A percentile compares a stretch with the other conserved stretches of the same genome.
phyloP scores from a whole-genome alignment of 1,140 invertebrate species.

The Trichonephila clavipes region DNA sequence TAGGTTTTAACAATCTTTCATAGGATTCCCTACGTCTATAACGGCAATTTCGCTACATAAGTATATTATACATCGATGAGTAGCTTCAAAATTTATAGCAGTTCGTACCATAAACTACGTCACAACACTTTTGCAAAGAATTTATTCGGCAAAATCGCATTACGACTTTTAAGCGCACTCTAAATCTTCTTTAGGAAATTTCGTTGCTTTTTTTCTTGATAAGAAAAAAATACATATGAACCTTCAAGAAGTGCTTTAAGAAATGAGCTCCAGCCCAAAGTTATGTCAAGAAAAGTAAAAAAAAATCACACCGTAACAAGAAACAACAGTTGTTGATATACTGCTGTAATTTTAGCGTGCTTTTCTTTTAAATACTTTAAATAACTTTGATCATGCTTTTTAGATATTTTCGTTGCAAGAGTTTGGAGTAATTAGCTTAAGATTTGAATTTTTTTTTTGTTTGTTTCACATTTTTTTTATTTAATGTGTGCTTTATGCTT shows the following conservation, averaged over 20 bases:
- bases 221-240: not conserved
- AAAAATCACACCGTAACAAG: not conserved
- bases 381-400: slow-evolving; percentile 30
- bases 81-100: slow-evolving; percentile 38
- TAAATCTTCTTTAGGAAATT: slow-evolving; percentile 49
- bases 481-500: slow-evolving; percentile 8
- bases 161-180: slow-evolving; percentile 54
- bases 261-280: slow-evolving; percentile 32
- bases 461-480: not conserved
- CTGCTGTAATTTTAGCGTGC: slow-evolving; percentile 15
- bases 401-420: not conserved
- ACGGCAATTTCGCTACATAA: not conserved
- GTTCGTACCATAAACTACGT: slow-evolving; percentile 36
- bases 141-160: slow-evolving; percentile 56
- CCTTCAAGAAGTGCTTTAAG: slow-evolving; percentile 16
- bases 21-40: not conserved
- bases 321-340: slow-evolving; percentile 56
- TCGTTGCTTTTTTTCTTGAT: slow-evolving; percentile 17
- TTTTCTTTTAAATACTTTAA: slow-evolving; percentile 36
- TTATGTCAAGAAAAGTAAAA: not conserved
- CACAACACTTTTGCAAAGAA: slow-evolving; percentile 31
- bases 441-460: slow-evolving; percentile 22
- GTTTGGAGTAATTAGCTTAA: slow-evolving; percentile 38
- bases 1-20: slow-evolving; percentile 20
- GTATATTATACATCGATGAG: not conserved